Base-by-base conservation (phyloP, 2,888 invertebrate genomes). In the Stenodema calcarata region DNA sequence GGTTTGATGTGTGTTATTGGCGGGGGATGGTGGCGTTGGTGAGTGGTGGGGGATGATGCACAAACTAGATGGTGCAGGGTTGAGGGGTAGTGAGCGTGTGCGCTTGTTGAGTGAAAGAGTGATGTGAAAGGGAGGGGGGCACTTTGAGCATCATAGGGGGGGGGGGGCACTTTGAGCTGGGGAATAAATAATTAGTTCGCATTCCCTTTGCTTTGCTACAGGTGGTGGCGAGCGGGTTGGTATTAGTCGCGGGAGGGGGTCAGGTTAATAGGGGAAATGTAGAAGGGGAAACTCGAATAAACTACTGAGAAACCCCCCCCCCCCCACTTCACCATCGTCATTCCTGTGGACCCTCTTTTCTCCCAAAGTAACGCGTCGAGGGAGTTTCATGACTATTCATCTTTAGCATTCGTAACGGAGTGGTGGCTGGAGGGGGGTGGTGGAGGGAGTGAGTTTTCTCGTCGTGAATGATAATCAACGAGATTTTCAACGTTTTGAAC, bases 131-230 rank as follows among this genome's bases (percentile, higher is more conserved):
- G n/a, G 70, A 7, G 14, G 18, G 70, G 16, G n/a, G n/a, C n/a
- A n/a, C n/a, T n/a, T n/a, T n/a, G n/a, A n/a, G n/a, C n/a, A n/a
- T n/a, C n/a, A n/a, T n/a, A n/a, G 30, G 27, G 12, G 41, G 35
- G 73, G 41, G 28, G 3, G 28, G 30, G 50, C 80, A 80, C 80
- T 80, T 80, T 80, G 54, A 28, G 28, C 80, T 18, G 41, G 54
- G 54, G 80, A 80, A 80, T 80, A 80, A 80, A 80, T 80, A 80
- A 80, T 80, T 80, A 80, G 50, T 80, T 54, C 50, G 54, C 50
- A 80, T 80, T 80, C 54, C n/a, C n/a, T n/a, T n/a, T n/a, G 80
- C 80, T 80, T 30, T 18, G 80, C 80, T 80, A 80, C 80, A 80
- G 50, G 80, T 80, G 80, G 79, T 18, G 50, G 30, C n/a, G 73